These are phyloP conservation scores for Palaemon carinicauda DNA, from an alignment of 1,140 invertebrate species.

Conservation along the genomic window DNA sequence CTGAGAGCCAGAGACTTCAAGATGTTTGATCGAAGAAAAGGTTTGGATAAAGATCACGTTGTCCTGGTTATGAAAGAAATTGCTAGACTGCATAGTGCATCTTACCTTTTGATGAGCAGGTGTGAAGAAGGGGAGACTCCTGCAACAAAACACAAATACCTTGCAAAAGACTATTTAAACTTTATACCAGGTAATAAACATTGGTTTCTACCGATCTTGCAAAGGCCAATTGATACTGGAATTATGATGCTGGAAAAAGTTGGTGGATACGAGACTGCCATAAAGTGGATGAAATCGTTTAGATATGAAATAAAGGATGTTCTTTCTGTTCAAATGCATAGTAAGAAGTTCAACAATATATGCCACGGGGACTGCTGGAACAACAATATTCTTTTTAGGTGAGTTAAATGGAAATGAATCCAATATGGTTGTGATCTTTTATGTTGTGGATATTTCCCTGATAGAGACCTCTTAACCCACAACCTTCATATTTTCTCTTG, in stretches of 20 bases:
- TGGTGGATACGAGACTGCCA: background rate
- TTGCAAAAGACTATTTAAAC: constrained; percentile 9
- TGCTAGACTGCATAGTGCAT: constrained; percentile 33
- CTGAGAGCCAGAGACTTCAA: constrained; percentile 2
- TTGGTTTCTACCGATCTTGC: too few species aligned
- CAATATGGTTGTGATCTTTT: too few species aligned
- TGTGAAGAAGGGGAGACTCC: background rate
- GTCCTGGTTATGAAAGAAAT: constrained; percentile 17
- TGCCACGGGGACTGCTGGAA: constrained; percentile 27
- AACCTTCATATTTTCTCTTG: background rate
- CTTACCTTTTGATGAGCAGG: background rate
- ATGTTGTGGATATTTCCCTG: too few species aligned
- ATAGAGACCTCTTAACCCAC: background rate
- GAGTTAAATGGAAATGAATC: too few species aligned
- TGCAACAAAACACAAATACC: background rate
- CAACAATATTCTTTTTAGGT: constrained; percentile 47
- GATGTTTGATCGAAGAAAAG: constrained; percentile 16
- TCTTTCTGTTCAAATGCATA: background rate
- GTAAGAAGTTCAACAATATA: background rate
- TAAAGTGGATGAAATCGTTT: background rate
- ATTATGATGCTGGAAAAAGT: too few species aligned
- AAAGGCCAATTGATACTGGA: too few species aligned
- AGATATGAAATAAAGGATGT: background rate
- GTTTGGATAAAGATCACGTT: background rate
- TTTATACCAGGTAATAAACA: background rate